Percentiles rank a stretch among this genome's conserved stretches.
phyloP scores from a whole-genome alignment of 2,888 invertebrate genomes.

The Rhagophthalmus giganteus region DNA sequence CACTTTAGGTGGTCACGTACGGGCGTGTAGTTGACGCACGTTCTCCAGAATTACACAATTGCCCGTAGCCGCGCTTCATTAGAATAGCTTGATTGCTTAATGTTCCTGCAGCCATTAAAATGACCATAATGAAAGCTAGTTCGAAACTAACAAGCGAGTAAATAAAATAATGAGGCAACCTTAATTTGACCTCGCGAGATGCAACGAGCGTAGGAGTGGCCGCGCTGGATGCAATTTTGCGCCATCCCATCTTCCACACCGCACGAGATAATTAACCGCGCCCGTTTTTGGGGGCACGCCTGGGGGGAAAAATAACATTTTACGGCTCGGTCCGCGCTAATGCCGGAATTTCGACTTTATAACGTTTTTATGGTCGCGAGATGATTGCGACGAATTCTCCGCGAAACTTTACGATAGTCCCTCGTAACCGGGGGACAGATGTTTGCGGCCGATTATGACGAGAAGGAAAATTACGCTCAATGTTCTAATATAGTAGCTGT shows the following conservation, averaged over 20 bases:
- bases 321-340: background rate
- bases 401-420: too few species aligned
- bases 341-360: background rate
- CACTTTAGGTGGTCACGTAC: too few species aligned
- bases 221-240: background rate
- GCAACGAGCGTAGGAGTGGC: background rate
- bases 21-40: too few species aligned
- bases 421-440: too few species aligned
- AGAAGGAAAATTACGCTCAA: background rate
- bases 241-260: too few species aligned
- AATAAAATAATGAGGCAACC: background rate
- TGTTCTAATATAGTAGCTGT: background rate
- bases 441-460: background rate
- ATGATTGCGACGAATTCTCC: background rate
- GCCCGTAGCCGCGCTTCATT: too few species aligned
- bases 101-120: too few species aligned
- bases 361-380: background rate
- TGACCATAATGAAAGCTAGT: background rate
- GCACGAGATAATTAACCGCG: background rate
- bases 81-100: too few species aligned
- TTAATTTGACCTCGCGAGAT: background rate
- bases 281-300: background rate
- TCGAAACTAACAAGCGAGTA: background rate
- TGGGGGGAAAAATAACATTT: background rate
- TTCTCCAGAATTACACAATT: too few species aligned